phyloP scores from a whole-genome alignment of 2,888 invertebrate genomes.

The Tetragonisca angustula region DNA sequence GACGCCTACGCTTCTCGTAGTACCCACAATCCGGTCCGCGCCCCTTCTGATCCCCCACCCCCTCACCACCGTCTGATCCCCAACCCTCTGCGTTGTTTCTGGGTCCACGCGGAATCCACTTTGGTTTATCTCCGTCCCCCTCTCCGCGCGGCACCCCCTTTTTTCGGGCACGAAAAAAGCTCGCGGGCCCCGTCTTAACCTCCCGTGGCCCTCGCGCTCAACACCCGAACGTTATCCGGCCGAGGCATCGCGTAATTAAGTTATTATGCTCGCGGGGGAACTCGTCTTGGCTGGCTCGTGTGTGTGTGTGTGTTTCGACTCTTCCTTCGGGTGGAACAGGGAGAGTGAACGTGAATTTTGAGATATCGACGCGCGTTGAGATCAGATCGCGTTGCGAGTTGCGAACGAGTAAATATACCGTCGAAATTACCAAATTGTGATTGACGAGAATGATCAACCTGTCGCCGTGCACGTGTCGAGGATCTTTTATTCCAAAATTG shows the following conservation, averaged over 20 bases:
- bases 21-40: conserved; percentile 64
- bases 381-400: no score
- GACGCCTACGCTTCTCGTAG: conserved; percentile 73
- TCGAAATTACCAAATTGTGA: no score
- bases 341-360: background rate
- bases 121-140: conserved; percentile 5
- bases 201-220: conserved; percentile 74
- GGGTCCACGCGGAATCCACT: background rate
- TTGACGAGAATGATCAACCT: no score
- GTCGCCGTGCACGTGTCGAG: no score
- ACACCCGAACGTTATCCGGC: conserved; percentile 77
- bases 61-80: no score
- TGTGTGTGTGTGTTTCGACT: conserved; percentile 28
- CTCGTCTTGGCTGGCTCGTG: conserved; percentile 44
- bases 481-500: no score
- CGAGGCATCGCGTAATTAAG: conserved; percentile 76
- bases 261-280: conserved; percentile 72
- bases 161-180: conserved; percentile 56
- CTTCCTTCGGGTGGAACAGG: background rate
- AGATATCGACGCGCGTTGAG: background rate
- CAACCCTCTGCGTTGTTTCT: background rate
- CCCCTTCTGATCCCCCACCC: conserved; percentile 13
- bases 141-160: background rate
- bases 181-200: conserved; percentile 66
- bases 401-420: no score